A percentile compares a stretch with the other conserved stretches of the same genome.
These are phyloP conservation scores for Antennarius maculatus DNA, from an alignment of 2,797 vertebrate genomes.

Conservation along the genomic window DNA sequence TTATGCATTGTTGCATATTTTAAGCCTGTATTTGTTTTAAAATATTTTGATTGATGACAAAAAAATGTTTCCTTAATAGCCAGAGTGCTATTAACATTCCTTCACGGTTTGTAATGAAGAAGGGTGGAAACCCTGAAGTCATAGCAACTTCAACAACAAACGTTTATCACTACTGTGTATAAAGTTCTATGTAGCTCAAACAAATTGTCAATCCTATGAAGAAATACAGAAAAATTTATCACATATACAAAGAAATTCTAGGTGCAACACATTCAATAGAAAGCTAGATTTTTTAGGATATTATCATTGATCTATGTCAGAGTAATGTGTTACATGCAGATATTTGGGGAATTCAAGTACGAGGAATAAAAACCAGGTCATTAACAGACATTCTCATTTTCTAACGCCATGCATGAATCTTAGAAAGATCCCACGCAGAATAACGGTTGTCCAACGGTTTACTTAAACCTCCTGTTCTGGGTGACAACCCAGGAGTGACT, in stretches of 20 bases:
- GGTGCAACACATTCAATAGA: slow-evolving; percentile 11
- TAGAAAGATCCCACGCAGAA: background rate
- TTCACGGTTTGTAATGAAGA: too few species aligned
- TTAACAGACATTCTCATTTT: slow-evolving; percentile 15
- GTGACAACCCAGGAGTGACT: slow-evolving; percentile 15
- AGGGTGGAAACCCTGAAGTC: too few species aligned
- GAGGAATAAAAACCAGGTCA: background rate
- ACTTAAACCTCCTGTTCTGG: slow-evolving; percentile 8
- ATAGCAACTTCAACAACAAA: background rate
- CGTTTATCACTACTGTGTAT: slow-evolving; percentile 14
- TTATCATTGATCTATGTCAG: background rate
- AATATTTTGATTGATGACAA: slow-evolving; percentile 2
- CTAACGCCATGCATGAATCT: background rate
- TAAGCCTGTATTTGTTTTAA: background rate
- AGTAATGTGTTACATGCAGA: background rate
- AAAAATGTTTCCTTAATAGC: background rate
- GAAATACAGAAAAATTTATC: slow-evolving; percentile 1
- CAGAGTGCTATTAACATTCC: background rate
- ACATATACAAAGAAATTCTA: background rate
- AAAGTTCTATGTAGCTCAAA: slow-evolving; percentile 7
- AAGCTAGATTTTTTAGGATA: background rate
- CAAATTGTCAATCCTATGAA: slow-evolving; percentile 34
- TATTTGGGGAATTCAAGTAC: background rate
- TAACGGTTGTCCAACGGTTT: slow-evolving; percentile 4
- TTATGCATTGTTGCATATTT: background rate